These are phyloP conservation scores for Eleginops maclovinus DNA, from an alignment of 2,113 vertebrate species.

Conservation along the genomic window DNA sequence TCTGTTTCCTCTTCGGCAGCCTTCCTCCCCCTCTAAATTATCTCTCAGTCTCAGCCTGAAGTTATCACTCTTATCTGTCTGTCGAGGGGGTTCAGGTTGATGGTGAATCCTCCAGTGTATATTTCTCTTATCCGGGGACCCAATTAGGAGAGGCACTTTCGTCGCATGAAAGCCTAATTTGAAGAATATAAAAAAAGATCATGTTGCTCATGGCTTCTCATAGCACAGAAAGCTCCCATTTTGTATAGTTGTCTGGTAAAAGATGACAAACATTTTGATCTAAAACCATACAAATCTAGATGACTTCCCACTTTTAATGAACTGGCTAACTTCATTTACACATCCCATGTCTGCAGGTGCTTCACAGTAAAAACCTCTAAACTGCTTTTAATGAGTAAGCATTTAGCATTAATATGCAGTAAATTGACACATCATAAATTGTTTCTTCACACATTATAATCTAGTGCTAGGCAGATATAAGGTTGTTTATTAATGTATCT, in stretches of 20 bases:
- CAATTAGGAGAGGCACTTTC: constrained; percentile 66
- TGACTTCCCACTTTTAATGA: constrained; percentile 9
- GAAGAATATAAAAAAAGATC: constrained; percentile 10
- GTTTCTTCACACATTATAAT: not conserved
- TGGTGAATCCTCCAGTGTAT: constrained; percentile 55
- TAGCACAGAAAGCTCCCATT: constrained; percentile 13
- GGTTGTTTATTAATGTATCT: not conserved
- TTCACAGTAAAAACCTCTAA: constrained; percentile 15
- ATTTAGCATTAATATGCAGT: not conserved
- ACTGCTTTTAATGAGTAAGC: constrained; percentile 1
- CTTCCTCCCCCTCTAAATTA: constrained; percentile 15
- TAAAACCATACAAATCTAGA: not conserved
- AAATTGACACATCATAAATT: not conserved
- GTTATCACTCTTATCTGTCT: constrained; percentile 28
- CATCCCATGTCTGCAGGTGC: constrained; percentile 18
- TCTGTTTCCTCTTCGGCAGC: constrained; percentile 1
- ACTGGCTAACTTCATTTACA: constrained; percentile 9
- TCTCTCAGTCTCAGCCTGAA: constrained; percentile 5
- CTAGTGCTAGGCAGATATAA: not conserved
- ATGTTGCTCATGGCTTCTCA: constrained; percentile 28
- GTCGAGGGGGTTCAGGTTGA: constrained; percentile 43
- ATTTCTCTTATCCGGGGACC: constrained; percentile 58
- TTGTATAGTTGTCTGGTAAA: constrained; percentile 32
- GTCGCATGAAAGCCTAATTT: constrained; percentile 44
- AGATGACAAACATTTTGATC: constrained; percentile 41